Evolutionary conservation across 2,888 invertebrate genomes (phyloP).

Genomic region (Lycophotia porphyrea): DNA sequence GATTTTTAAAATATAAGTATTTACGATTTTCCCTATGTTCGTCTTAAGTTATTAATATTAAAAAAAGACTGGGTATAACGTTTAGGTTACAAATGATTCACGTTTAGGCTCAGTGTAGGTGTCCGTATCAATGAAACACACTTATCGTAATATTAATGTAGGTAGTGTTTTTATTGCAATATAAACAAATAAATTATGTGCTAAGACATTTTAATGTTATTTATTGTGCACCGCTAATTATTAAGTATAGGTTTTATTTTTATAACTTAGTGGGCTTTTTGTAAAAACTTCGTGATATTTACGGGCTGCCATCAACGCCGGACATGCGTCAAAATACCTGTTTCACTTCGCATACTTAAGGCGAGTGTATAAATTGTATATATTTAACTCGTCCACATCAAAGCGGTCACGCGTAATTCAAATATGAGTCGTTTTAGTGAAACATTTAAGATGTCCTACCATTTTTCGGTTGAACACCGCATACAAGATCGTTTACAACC

Average conservation of each 20-base stretch:
- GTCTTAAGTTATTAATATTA: slow-evolving; percentile 50
- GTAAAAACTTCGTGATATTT: slow-evolving; percentile 27
- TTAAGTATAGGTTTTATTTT: slow-evolving; percentile 44
- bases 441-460: slow-evolving; percentile 71
- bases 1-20: slow-evolving; percentile 51
- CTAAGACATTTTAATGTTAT: slow-evolving; percentile 54
- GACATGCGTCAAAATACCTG: slow-evolving; percentile 48
- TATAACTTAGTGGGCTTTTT: slow-evolving; percentile 16
- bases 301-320: slow-evolving; percentile 20
- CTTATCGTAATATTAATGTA: slow-evolving; percentile 58
- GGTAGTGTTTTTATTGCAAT: slow-evolving; percentile 65
- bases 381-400: slow-evolving; percentile 55
- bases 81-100: slow-evolving; percentile 69
- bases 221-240: slow-evolving; percentile 55
- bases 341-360: slow-evolving; percentile 43
- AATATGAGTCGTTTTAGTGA: slow-evolving; percentile 66
- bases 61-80: slow-evolving; percentile 45
- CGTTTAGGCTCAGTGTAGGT: slow-evolving; percentile 66
- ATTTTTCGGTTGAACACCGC: slow-evolving; percentile 71
- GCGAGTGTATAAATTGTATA: slow-evolving; percentile 34
- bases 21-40: slow-evolving; percentile 44
- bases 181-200: slow-evolving; percentile 61
- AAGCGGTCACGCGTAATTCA: slow-evolving; percentile 61
- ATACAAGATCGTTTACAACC: slow-evolving; percentile 85
- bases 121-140: slow-evolving; percentile 61